Evolutionary conservation across 1,140 invertebrate species (phyloP).

Genomic region (Drosophila athabasca): DNA sequence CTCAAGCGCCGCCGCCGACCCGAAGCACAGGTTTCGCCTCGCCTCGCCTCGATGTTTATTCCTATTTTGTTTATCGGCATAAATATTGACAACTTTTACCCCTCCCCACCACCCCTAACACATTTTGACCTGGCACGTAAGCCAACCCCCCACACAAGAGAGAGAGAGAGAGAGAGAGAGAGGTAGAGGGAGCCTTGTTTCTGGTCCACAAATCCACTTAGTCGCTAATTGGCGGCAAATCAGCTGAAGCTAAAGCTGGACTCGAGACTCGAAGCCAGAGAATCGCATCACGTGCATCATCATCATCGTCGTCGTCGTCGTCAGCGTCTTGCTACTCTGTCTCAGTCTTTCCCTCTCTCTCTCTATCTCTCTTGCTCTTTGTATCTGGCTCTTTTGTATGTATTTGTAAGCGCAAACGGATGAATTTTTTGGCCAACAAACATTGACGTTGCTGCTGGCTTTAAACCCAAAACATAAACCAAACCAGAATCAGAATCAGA

Average conservation of each 20-base stretch:
- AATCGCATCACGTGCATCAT: constrained; percentile 47
- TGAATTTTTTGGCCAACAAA: neutral
- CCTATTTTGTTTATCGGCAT: constrained; percentile 79
- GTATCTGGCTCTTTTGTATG: no score
- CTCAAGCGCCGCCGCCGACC: constrained; percentile 34
- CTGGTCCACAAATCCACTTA: constrained; percentile 74
- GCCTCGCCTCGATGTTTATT: constrained; percentile 40
- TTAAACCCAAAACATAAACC: constrained; percentile 23
- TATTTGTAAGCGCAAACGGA: no score
- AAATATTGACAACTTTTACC: constrained; percentile 65
- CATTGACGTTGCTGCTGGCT: constrained; percentile 1
- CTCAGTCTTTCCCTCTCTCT: no score
- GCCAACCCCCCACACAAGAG: constrained; percentile 10
- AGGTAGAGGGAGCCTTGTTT: constrained; percentile 22
- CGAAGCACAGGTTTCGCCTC: constrained; percentile 16
- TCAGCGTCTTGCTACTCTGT: neutral
- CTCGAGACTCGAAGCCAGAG: constrained; percentile 1
- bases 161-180: neutral
- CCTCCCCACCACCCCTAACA: neutral
- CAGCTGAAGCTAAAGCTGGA: constrained; percentile 43
- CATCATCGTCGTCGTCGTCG: neutral
- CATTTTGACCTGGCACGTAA: constrained; percentile 73
- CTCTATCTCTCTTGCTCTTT: no score
- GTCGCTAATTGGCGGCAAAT: constrained; percentile 79
- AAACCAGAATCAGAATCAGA: constrained; percentile 19